Percentiles rank a stretch among this genome's conserved stretches.
Evolutionary conservation across 1,140 invertebrate species (phyloP).

Genomic region (Drosophila orena): DNA sequence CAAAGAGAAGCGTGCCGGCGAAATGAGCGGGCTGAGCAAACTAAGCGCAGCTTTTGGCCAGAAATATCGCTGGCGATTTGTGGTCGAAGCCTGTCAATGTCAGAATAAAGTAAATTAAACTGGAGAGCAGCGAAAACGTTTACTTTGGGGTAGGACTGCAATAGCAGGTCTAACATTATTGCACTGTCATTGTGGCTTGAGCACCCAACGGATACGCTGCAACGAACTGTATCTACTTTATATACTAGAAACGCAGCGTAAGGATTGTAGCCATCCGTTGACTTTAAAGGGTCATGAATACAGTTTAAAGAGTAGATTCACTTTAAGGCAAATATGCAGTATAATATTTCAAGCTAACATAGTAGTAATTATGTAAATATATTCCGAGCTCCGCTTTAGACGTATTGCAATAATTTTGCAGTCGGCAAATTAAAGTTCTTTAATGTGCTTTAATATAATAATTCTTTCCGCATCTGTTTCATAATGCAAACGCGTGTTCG

Average conservation of each 20-base stretch:
- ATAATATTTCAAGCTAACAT: too few species aligned
- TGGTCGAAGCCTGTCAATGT: slow-evolving; percentile 51
- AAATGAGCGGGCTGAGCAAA: slow-evolving; percentile 40
- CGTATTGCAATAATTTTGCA: neutral
- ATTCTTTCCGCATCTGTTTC: neutral
- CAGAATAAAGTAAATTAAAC: slow-evolving; percentile 40
- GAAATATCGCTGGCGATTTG: slow-evolving; percentile 44
- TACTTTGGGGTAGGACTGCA: slow-evolving; percentile 16
- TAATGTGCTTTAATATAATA: neutral
- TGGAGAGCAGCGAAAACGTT: slow-evolving; percentile 31
- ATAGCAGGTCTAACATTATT: slow-evolving; percentile 24
- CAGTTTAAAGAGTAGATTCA: neutral
- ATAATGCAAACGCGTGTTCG: neutral
- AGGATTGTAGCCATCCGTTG: neutral
- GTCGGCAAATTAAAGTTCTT: neutral
- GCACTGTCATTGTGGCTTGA: slow-evolving; percentile 4
- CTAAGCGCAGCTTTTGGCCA: slow-evolving; percentile 14
- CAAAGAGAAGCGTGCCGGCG: slow-evolving; percentile 35
- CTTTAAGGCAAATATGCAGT: too few species aligned
- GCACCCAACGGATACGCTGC: neutral
- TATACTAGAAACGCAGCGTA: neutral
- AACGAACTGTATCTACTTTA: neutral
- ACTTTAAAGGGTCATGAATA: neutral
- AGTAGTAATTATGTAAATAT: too few species aligned
- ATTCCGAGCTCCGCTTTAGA: too few species aligned